Base-by-base conservation (phyloP, 2,888 invertebrate genomes). In the Dryadula phaetusa region DNA sequence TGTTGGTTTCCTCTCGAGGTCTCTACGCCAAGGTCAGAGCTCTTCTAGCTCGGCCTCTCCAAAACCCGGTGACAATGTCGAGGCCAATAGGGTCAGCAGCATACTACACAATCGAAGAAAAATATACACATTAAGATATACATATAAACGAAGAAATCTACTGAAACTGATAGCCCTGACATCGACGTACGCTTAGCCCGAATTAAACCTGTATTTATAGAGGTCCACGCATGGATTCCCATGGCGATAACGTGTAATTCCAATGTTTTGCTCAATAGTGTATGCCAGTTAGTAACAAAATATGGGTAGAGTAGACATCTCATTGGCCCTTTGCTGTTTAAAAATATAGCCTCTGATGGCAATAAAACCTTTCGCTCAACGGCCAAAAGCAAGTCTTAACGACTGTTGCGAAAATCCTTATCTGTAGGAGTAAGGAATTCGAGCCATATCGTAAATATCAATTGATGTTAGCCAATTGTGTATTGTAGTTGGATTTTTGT, bases 191-290 rank as follows among this genome's bases (percentile, higher is more conserved):
- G 74, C 74, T 72, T 71, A 74, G 74, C 64, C 63, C 71, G 75
- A 77, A 77, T 77, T 76, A 77, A 78, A 78, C 74, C 76, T 73
- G 72, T 79, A 80, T 79, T 79, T 80, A 79, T 79, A 75, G 76
- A 75, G 79, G 79, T 79, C 76, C 74, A 75, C 76, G 74, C 76
- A 76, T 78, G 74, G 76, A 77, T 77, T 80, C 78, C 82, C 80
- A 75, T 74, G 78, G 75, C 76, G 76, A 76, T 78, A 75, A 75
- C 77, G 70, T 76, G 79, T 78, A 78, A 78, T 79, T 76, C 74
- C 71, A 72, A 76, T 76, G 77, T 79, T 79, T 76, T 74, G 74
- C 75, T 71, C 74, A 74, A 74, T 72, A 72, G 70, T 72, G 69
- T 71, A 69, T 63, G 62, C 64, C 72, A 72, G 74, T 74, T 73